Evolutionary conservation across 2,797 vertebrate species (phyloP).

Genomic region (Pristis pectinata): DNA sequence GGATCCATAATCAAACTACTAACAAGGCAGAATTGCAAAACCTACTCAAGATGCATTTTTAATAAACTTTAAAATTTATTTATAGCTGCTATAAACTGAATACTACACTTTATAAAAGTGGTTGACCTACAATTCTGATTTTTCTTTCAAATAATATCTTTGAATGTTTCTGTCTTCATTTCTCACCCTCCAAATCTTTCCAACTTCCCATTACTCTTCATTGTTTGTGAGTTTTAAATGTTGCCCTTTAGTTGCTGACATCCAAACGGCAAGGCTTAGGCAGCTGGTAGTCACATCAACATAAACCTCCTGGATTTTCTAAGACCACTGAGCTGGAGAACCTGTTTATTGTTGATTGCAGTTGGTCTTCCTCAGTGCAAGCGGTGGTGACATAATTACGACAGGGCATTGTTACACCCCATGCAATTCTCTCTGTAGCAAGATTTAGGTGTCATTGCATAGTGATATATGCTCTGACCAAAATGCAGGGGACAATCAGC

Average conservation of each 20-base stretch:
- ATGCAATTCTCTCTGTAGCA: neutral
- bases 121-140: too few species aligned
- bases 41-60: neutral
- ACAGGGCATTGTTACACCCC: neutral
- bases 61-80: neutral
- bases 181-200: neutral
- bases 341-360: neutral
- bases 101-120: neutral
- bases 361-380: neutral
- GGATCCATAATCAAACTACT: neutral
- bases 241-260: neutral
- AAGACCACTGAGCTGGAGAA: neutral
- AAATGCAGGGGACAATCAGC: neutral
- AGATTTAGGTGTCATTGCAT: neutral
- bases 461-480: neutral
- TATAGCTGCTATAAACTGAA: neutral
- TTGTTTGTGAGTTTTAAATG: neutral
- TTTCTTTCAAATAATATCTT: neutral
- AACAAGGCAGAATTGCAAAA: neutral
- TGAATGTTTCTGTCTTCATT: neutral
- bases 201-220: neutral
- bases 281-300: neutral
- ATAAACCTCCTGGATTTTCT: neutral
- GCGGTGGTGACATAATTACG: neutral
- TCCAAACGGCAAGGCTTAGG: neutral